A percentile compares a stretch with the other conserved stretches of the same genome.
phyloP scores from a whole-genome alignment of 2,113 vertebrate genomes.

The Ascaphus truei region DNA sequence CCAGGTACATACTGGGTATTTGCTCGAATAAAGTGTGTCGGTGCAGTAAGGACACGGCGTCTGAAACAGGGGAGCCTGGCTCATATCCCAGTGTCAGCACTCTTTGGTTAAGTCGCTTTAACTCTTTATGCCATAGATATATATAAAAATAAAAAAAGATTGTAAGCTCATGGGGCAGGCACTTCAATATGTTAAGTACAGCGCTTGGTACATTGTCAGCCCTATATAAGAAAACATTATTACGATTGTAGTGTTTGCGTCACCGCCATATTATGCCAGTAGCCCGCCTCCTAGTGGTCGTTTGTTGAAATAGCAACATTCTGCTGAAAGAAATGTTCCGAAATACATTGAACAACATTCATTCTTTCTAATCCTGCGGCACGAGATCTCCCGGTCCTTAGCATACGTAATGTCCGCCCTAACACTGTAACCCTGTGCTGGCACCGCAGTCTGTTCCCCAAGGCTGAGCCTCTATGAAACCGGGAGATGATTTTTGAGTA shows the following conservation, averaged over 20 bases:
- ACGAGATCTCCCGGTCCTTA: slow-evolving; percentile 59
- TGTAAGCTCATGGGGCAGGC: too few relatives aligned
- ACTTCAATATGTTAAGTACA: not conserved
- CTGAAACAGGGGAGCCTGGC: too few relatives aligned
- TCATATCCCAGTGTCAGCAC: too few relatives aligned
- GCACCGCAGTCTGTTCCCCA: not conserved
- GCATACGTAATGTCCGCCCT: slow-evolving; percentile 59
- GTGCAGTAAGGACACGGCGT: too few relatives aligned
- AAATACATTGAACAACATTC: slow-evolving; percentile 65
- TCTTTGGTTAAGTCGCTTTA: too few relatives aligned
- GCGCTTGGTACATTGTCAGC: not conserved
- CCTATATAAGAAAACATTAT: not conserved
- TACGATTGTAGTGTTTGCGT: not conserved
- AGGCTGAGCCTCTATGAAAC: slow-evolving; percentile 65
- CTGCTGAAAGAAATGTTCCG: slow-evolving; percentile 52
- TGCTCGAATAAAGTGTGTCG: too few relatives aligned
- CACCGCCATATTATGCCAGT: not conserved
- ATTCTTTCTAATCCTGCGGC: slow-evolving; percentile 57
- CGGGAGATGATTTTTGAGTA: slow-evolving; percentile 92
- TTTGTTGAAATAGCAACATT: slow-evolving; percentile 22
- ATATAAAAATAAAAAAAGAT: too few relatives aligned
- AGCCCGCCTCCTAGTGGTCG: not conserved
- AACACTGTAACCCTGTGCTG: not conserved
- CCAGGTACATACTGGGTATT: too few relatives aligned
- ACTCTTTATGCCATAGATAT: too few relatives aligned